Conservation (phyloP, 2,113 vertebrate genomes). For the Percina caprodes region DNA sequence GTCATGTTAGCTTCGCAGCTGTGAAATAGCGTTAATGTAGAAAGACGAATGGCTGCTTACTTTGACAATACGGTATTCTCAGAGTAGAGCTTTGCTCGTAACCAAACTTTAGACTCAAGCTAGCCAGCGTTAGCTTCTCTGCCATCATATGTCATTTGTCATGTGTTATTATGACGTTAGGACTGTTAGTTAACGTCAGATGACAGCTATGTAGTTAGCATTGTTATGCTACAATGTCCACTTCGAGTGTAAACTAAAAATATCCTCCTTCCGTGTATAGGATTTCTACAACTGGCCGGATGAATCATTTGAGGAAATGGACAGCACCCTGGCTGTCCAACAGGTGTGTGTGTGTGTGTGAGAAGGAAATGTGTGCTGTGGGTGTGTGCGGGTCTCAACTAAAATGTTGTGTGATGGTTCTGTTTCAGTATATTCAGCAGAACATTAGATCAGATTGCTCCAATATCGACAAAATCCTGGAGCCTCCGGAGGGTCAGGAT, state of each 20-base stretch:
- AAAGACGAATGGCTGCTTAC: neutral
- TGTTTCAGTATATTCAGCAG: slow-evolving; percentile 95
- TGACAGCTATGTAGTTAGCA: neutral
- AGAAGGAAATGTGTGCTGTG: neutral
- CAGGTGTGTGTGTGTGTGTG: slow-evolving; percentile 86
- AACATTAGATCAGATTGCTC: slow-evolving; percentile 97
- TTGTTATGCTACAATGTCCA: neutral
- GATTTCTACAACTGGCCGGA: slow-evolving; percentile 99
- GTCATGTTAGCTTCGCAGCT: slow-evolving; percentile 19
- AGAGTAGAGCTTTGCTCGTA: neutral
- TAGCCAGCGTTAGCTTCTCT: neutral
- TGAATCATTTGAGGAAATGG: slow-evolving; percentile 99
- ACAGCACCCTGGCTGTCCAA: slow-evolving; percentile 97
- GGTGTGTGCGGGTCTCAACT: neutral
- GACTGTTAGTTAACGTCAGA: neutral
- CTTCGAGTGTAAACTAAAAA: slow-evolving; percentile 16
- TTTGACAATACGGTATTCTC: neutral
- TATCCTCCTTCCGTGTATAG: slow-evolving; percentile 73
- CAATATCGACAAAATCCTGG: slow-evolving; percentile 98
- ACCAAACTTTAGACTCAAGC: neutral
- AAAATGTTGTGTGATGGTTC: neutral
- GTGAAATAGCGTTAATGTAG: neutral
- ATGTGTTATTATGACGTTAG: neutral
- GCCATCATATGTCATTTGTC: neutral
- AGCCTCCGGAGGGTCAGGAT: slow-evolving; percentile 98